These are phyloP conservation scores for Cryptoblepharus egeriae DNA, from an alignment of 2,797 vertebrate genomes.

Conservation along the genomic window DNA sequence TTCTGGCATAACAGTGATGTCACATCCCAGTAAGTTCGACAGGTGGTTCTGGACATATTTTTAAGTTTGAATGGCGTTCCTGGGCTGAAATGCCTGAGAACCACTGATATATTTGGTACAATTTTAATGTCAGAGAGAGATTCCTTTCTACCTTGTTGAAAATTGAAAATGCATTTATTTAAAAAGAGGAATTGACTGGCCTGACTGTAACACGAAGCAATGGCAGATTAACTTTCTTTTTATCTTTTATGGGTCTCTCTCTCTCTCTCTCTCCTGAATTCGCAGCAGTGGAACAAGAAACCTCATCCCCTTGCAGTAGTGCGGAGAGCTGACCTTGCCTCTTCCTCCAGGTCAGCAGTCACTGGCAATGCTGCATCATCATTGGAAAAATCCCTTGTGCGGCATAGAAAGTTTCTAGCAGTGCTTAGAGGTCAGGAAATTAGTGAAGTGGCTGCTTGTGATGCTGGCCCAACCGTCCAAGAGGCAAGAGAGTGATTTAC, in stretches of 20 bases:
- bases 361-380: not conserved
- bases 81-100: too few relatives aligned
- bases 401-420: not conserved
- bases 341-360: not conserved
- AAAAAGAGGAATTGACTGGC: not conserved
- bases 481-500: too few relatives aligned
- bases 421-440: not conserved
- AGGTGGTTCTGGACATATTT: too few relatives aligned
- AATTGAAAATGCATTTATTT: not conserved
- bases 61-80: too few relatives aligned
- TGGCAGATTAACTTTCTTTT: slow-evolving; percentile 32
- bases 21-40: too few relatives aligned
- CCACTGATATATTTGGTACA: slow-evolving; percentile 33
- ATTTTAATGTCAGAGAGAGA: not conserved
- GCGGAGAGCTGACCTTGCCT: not conserved
- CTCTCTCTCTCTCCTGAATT: slow-evolving; percentile 30
- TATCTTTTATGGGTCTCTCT: slow-evolving; percentile 39
- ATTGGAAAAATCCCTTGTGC: not conserved
- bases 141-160: slow-evolving; percentile 5
- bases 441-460: not conserved
- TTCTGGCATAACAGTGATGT: too few relatives aligned
- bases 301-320: not conserved
- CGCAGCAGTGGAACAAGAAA: not conserved
- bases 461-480: not conserved
- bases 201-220: slow-evolving; percentile 39